These are phyloP conservation scores for Girardinichthys multiradiatus DNA, from an alignment of 2,113 vertebrate genomes.

Conservation along the genomic window DNA sequence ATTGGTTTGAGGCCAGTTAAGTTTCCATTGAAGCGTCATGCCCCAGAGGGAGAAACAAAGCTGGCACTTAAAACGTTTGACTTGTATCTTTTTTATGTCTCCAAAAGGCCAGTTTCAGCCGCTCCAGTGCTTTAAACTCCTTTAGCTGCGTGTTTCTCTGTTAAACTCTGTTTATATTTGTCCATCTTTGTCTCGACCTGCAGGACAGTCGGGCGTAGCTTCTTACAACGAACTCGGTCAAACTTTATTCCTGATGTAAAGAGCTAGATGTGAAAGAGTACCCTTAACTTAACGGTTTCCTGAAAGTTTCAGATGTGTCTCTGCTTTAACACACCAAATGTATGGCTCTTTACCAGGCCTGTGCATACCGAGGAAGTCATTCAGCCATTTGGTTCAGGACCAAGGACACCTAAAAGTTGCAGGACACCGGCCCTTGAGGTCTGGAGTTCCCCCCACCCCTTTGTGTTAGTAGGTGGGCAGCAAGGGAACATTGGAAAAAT, in stretches of 20 bases:
- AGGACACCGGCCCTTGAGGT: too few relatives aligned
- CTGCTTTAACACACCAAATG: too few relatives aligned
- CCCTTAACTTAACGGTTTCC: not conserved
- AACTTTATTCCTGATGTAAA: not conserved
- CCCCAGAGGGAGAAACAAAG: conserved; percentile 72
- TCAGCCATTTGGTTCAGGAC: too few relatives aligned
- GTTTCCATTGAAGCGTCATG: conserved; percentile 70
- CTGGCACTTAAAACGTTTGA: conserved; percentile 69
- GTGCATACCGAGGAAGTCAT: too few relatives aligned
- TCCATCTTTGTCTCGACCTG: not conserved
- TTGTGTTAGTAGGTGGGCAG: not conserved
- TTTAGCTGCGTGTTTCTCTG: not conserved
- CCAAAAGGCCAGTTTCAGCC: conserved; percentile 44
- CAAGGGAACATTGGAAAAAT: not conserved
- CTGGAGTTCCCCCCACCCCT: too few relatives aligned
- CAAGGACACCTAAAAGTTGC: too few relatives aligned
- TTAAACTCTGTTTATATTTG: conserved; percentile 16
- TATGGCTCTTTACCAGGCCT: too few relatives aligned
- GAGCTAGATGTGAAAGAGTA: not conserved
- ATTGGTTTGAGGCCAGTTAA: conserved; percentile 73
- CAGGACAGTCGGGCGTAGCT: not conserved
- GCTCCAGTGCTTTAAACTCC: not conserved
- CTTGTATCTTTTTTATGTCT: conserved; percentile 64
- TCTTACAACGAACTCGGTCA: too few relatives aligned
- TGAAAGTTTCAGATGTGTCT: too few relatives aligned